Conservation (phyloP, 1,140 invertebrate species). For the Hestina assimilis region DNA sequence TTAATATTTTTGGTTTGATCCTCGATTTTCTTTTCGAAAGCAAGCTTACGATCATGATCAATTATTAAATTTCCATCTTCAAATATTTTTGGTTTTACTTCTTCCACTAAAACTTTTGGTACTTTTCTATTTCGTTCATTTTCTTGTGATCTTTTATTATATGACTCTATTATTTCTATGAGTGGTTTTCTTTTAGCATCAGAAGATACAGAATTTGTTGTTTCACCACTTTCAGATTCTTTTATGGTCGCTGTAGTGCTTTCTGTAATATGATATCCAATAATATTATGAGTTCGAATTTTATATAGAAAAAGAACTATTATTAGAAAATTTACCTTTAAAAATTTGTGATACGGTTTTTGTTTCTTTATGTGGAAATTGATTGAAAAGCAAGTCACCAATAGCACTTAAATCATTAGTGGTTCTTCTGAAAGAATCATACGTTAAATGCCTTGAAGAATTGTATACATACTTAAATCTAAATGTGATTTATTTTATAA, state of each 20-base stretch:
- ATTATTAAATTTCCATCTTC: slow-evolving; percentile 38
- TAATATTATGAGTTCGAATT: no score
- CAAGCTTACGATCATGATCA: slow-evolving; percentile 45
- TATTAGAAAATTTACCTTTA: slow-evolving; percentile 15
- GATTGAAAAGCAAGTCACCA: slow-evolving; percentile 52
- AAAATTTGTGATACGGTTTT: slow-evolving; percentile 19
- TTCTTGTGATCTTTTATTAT: slow-evolving; percentile 23
- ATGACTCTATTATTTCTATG: slow-evolving; percentile 51
- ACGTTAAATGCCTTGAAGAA: no score
- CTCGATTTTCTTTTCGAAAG: slow-evolving; percentile 21
- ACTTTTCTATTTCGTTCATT: slow-evolving; percentile 11
- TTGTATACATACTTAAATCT: no score
- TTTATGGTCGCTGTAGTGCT: slow-evolving; percentile 11
- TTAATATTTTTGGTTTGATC: no score
- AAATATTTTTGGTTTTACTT: slow-evolving; percentile 14
- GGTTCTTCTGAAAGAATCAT: slow-evolving; percentile 45
- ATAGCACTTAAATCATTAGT: slow-evolving; percentile 44
- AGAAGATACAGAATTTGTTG: slow-evolving; percentile 13
- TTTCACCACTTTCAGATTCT: slow-evolving; percentile 27
- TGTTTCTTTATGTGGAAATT: slow-evolving; percentile 38
- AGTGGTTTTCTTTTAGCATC: slow-evolving; percentile 41
- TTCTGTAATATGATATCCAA: slow-evolving; percentile 17
- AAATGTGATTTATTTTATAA: no score
- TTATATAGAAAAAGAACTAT: neutral
- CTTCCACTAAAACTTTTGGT: slow-evolving; percentile 21